phyloP scores from a whole-genome alignment of 2,888 invertebrate genomes.

The Shargacucullia verbasci region DNA sequence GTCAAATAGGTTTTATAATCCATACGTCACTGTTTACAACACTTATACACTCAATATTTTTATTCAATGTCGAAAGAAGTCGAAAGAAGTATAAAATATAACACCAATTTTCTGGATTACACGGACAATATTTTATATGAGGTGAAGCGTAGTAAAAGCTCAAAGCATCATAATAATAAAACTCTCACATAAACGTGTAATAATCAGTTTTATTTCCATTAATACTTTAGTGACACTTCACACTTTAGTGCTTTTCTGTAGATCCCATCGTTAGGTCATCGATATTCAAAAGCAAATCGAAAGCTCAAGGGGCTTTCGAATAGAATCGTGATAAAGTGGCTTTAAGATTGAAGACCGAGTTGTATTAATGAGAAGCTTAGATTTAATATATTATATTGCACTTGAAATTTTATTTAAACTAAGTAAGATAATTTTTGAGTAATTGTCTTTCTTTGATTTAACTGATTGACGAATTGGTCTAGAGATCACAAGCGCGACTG shows the following conservation, averaged over 20 bases:
- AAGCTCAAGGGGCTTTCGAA: slow-evolving; percentile 19
- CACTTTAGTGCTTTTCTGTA: slow-evolving; percentile 4
- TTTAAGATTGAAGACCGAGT: slow-evolving; percentile 2
- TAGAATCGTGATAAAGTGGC: slow-evolving; percentile 1
- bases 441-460: no score
- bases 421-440: no score
- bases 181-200: slow-evolving; percentile 6
- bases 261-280: not conserved
- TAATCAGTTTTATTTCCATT: slow-evolving; percentile 9
- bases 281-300: slow-evolving; percentile 22
- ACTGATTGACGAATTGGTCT: no score
- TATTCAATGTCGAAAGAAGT: no score
- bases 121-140: slow-evolving; percentile 28
- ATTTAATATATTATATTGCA: no score
- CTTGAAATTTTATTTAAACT: no score
- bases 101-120: slow-evolving; percentile 4
- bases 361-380: no score
- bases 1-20: no score
- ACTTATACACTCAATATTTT: no score
- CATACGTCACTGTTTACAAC: no score
- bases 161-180: slow-evolving; percentile 36
- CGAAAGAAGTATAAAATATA: no score
- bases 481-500: no score
- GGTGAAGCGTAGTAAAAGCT: slow-evolving; percentile 10
- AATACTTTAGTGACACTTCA: slow-evolving; percentile 13